A percentile compares a stretch with the other conserved stretches of the same genome.
These are phyloP conservation scores for Tolypeutes matacus DNA, from an alignment of 2,797 vertebrate species.

Conservation along the genomic window DNA sequence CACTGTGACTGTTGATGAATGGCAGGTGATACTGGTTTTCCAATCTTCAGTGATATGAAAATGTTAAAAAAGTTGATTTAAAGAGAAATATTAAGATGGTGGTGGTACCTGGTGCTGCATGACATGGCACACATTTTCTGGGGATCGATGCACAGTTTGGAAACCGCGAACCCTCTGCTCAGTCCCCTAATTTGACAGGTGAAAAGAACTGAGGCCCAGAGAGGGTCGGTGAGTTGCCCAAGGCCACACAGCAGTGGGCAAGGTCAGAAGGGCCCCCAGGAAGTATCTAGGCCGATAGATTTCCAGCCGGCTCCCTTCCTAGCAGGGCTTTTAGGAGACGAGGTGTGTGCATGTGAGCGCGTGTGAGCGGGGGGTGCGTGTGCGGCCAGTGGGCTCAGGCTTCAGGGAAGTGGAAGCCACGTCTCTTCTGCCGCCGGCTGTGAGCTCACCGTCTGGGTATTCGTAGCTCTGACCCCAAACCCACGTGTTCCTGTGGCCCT, in stretches of 20 bases:
- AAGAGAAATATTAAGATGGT: background rate
- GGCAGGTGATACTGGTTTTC: background rate
- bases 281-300: background rate
- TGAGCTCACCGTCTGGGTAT: constrained; percentile 82
- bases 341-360: background rate
- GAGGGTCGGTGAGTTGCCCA: background rate
- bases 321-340: background rate
- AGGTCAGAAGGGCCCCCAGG: background rate
- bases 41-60: background rate
- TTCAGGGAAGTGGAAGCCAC: constrained; percentile 9
- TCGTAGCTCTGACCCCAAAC: constrained; percentile 55
- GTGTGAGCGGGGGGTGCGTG: background rate
- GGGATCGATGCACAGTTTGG: background rate
- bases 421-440: background rate
- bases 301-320: background rate
- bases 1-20: background rate
- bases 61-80: background rate
- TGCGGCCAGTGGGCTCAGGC: background rate
- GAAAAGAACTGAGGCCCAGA: background rate
- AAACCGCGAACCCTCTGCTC: background rate
- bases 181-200: background rate
- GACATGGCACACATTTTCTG: background rate
- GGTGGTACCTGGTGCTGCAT: background rate
- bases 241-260: background rate
- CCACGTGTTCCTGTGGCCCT: background rate